A percentile compares a stretch with the other conserved stretches of the same genome.
Conservation (phyloP, 2,888 invertebrate genomes). For the Drosophila atripex region DNA sequence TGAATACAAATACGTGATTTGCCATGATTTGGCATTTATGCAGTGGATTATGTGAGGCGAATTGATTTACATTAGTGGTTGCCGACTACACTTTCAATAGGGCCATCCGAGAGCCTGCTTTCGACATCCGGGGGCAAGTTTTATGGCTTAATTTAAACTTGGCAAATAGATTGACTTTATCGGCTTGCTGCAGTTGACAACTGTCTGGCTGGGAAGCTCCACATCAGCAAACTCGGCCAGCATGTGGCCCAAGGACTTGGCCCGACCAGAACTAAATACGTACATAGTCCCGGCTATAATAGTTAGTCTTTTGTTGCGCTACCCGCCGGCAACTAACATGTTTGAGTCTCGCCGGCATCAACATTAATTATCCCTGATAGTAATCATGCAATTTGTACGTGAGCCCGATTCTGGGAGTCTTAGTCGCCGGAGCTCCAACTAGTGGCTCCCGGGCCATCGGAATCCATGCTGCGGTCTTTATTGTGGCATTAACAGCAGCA, state of each 20-base stretch:
- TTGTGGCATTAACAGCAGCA: conserved; percentile 52
- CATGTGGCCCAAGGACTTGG: conserved; percentile 28
- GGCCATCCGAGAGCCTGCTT: neutral
- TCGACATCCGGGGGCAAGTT: conserved; percentile 15
- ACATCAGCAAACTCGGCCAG: conserved; percentile 30
- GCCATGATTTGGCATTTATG: conserved; percentile 43
- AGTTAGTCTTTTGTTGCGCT: conserved; percentile 29
- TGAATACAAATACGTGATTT: conserved; percentile 34
- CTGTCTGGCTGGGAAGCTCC: conserved; percentile 5
- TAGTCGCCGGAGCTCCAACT: conserved; percentile 1
- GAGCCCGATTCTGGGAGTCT: conserved; percentile 25
- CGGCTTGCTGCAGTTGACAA: conserved; percentile 40
- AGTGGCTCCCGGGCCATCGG: conserved; percentile 28
- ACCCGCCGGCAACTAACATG: conserved; percentile 24
- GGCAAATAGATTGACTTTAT: conserved; percentile 16
- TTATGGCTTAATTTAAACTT: conserved; percentile 28
- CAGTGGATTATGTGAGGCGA: conserved; percentile 35
- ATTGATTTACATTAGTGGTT: conserved; percentile 33
- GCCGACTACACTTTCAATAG: conserved; percentile 1
- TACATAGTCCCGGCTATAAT: neutral
- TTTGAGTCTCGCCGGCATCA: conserved; percentile 38
- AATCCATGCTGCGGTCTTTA: conserved; percentile 45
- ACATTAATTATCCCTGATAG: conserved; percentile 66
- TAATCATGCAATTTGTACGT: conserved; percentile 60
- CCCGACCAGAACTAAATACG: conserved; percentile 5